Base-by-base conservation (phyloP, 2,113 vertebrate genomes). In the Actenoides hombroni region DNA sequence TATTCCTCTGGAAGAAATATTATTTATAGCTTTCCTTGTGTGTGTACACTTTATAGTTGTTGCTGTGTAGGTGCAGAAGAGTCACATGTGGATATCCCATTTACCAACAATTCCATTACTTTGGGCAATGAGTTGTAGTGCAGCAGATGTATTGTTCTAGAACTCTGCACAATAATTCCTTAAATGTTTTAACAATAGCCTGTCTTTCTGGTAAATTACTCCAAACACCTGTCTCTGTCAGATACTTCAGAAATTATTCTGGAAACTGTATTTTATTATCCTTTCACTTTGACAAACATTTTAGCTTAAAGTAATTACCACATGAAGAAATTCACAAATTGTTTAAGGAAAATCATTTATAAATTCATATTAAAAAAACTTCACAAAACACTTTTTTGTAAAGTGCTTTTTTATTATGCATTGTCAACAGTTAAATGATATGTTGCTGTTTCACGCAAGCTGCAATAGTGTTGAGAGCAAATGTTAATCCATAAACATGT, bases 371-470 rank as follows among this genome's bases (percentile, higher is more conserved):
- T 61, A 3, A 40, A 90, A 93, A 97, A 96, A 85, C 35, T 18
- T 76, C 33, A 70, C 80, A 88, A 83, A 75, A 13, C 59, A 68
- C 57, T 54, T 96, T 94, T 95, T 94, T 85, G 35, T 83, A 96
- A 97, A 96, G 80, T 89, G 74, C 37, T 92, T 71, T 67, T 97
- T 98, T 98, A 97, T 97, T 98, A 91, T 78, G 67, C 67, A 44
- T 96, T 94, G 35, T 92, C 83, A 96, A 88, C 74, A 96, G 51
- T 95, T 94, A 86, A 94, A 90, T 76, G 56, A 83, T 90, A 78
- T 31, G 23, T 89, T 94, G 54, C 63, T 77, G 26, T 86, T 93
- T 96, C 92, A 94, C 88, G 92, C 94, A 96, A 95, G 79, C 86
- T 92, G 67, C 29, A 88, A 80, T 73, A 90, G 26, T 65, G 40